These are phyloP conservation scores for Muntiacus muntjak DNA, from an alignment of 2,113 vertebrate genomes.

Conservation along the genomic window DNA sequence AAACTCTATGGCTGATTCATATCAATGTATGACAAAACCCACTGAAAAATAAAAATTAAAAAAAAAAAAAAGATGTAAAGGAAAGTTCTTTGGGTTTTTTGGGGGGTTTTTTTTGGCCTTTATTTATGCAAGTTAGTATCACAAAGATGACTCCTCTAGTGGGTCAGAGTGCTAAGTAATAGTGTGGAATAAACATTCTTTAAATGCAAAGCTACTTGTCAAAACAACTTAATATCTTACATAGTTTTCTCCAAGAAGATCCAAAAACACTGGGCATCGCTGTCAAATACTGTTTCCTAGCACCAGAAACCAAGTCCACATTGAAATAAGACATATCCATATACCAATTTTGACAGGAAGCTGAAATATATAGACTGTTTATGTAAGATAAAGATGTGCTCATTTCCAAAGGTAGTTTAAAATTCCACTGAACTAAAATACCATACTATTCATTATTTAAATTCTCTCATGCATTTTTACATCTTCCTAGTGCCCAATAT, in stretches of 20 bases:
- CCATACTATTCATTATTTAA: conserved; percentile 54
- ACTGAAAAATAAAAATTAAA: too few species aligned
- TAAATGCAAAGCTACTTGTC: conserved; percentile 61
- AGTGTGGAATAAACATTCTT: conserved; percentile 50
- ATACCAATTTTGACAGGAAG: conserved; percentile 7
- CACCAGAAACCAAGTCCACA: not conserved
- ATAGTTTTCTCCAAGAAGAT: not conserved
- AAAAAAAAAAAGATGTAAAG: not conserved
- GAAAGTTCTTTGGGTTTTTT: not conserved
- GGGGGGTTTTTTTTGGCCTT: not conserved
- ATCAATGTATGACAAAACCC: too few species aligned
- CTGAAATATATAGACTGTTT: conserved; percentile 3
- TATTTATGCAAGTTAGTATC: conserved; percentile 37
- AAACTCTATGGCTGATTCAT: too few species aligned
- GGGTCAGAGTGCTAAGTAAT: conserved; percentile 38
- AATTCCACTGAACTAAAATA: conserved; percentile 64
- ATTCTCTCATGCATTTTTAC: conserved; percentile 39
- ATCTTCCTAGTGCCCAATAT: not conserved
- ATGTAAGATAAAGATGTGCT: conserved; percentile 56
- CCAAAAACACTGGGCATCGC: not conserved
- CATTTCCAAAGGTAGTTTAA: conserved; percentile 69
- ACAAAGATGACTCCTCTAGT: conserved; percentile 32
- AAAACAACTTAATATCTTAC: conserved; percentile 52
- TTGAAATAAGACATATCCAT: conserved; percentile 42
- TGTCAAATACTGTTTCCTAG: conserved; percentile 4